Evolutionary conservation across 2,113 vertebrate species (phyloP).

Genomic region (Gallinago undulata): DNA sequence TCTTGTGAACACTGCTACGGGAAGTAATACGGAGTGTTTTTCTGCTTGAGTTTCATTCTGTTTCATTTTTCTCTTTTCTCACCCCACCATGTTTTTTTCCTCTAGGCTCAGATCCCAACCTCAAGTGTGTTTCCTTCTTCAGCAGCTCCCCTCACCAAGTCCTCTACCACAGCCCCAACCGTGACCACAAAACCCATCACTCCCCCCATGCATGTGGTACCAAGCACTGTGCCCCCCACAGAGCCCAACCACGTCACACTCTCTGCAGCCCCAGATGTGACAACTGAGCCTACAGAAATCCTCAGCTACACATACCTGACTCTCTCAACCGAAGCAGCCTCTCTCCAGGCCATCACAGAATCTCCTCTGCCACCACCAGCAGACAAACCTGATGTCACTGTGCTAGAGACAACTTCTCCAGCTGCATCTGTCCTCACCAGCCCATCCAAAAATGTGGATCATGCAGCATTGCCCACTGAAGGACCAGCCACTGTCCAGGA

Average conservation of each 20-base stretch:
- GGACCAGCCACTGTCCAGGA: conserved; percentile 2
- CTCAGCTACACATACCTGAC: not conserved
- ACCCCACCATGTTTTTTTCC: not conserved
- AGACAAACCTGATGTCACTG: conserved; percentile 56
- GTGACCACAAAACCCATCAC: conserved; percentile 11
- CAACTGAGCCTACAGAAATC: not conserved
- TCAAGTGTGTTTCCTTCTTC: conserved; percentile 57
- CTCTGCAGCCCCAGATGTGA: not conserved
- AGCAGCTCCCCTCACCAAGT: conserved; percentile 58
- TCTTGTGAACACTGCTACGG: not conserved
- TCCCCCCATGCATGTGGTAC: not conserved
- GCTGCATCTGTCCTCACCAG: not conserved
- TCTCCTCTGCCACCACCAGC: conserved; percentile 45
- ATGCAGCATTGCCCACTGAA: not conserved
- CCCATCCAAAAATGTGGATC: not conserved
- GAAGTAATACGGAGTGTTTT: not conserved
- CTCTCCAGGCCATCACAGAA: conserved; percentile 29
- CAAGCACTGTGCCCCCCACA: conserved; percentile 31
- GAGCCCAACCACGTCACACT: conserved; percentile 20
- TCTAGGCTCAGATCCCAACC: conserved; percentile 66
- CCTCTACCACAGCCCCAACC: conserved; percentile 6
- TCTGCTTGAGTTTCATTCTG: conserved; percentile 16
- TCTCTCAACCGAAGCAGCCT: not conserved
- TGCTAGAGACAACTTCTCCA: conserved; percentile 37
- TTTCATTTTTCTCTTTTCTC: not conserved